Base-by-base conservation (phyloP, 2,888 invertebrate genomes). In the Meghimatium bilineatum region DNA sequence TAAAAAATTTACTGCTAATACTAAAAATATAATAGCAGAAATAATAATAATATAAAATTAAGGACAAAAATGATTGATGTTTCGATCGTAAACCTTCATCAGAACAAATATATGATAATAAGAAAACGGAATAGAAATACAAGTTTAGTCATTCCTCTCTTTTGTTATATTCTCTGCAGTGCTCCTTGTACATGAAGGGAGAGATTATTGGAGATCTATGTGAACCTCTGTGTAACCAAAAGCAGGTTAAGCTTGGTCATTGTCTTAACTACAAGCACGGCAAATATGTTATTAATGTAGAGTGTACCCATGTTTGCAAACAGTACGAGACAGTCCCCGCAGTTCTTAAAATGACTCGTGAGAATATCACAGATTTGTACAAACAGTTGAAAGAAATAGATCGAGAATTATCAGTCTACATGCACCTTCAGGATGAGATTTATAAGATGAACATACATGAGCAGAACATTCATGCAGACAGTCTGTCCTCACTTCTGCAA, bases 141-240 rank as follows among this genome's bases (percentile, higher is more conserved):
- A 20, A 10, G 17, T 63, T 63, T 63, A 5, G 3, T 5, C 12
- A n/a, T 63, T 2, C 23, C n/a, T 63, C 12, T 5, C 17, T 20
- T 20, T 8, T 34, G 29, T 34, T 74, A 32, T 26, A n/a, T 79
- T 66, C 71, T 63, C 87, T 89, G 38, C 89, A 92, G 92, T 92
- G 92, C 83, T 80, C 88, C 12, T 85, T 89, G 26, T 92, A 95
- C 91, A 93, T 93, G 83, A 94, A 94, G 85, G 95, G 95, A 17
- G 90, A 94, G 83, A 95, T 95, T 12, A 94, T 95, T 80, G 96
- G 96, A 60, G 95, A 95, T 85, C 92, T 96, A n/a, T 96, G 96
- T 91, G 93, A 94, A 29, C 95, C 95, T 0, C 91, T 96, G 29
- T 96, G 96, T 91, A 92, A 94, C 32, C 94, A 94, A 44, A 93